Percentiles rank a stretch among this genome's conserved stretches.
phyloP scores from a whole-genome alignment of 2,797 vertebrate genomes.

The Oceanodroma leucorhoa region DNA sequence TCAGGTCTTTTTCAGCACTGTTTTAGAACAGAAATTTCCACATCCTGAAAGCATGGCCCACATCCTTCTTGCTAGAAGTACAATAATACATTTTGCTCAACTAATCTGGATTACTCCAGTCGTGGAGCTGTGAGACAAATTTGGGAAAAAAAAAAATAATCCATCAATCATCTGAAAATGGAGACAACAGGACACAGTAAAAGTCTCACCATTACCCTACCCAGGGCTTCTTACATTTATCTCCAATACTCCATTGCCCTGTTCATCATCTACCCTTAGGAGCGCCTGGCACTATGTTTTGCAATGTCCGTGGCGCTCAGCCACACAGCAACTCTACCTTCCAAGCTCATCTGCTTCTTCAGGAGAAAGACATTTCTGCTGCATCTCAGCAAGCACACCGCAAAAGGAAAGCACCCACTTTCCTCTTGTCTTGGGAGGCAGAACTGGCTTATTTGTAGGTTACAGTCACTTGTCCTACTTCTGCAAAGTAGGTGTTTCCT shows the following conservation, averaged over 20 bases:
- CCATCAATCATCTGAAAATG: background rate
- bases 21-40: background rate
- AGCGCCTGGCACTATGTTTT: background rate
- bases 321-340: background rate
- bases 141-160: background rate
- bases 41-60: background rate
- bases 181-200: background rate
- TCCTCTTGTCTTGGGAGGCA: background rate
- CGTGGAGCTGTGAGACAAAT: background rate
- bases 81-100: background rate
- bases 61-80: background rate
- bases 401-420: background rate
- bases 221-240: fast-evolving
- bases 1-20: background rate
- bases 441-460: background rate
- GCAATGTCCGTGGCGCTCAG: fast-evolving
- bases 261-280: background rate
- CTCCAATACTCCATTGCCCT: background rate
- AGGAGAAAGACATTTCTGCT: background rate
- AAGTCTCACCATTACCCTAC: background rate
- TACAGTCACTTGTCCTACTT: background rate
- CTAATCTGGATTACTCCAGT: background rate
- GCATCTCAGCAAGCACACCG: background rate
- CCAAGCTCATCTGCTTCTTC: background rate
- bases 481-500: background rate